Percentiles rank a stretch among this genome's conserved stretches.
Conservation (phyloP, 2,797 vertebrate genomes). For the Falco naumanni region DNA sequence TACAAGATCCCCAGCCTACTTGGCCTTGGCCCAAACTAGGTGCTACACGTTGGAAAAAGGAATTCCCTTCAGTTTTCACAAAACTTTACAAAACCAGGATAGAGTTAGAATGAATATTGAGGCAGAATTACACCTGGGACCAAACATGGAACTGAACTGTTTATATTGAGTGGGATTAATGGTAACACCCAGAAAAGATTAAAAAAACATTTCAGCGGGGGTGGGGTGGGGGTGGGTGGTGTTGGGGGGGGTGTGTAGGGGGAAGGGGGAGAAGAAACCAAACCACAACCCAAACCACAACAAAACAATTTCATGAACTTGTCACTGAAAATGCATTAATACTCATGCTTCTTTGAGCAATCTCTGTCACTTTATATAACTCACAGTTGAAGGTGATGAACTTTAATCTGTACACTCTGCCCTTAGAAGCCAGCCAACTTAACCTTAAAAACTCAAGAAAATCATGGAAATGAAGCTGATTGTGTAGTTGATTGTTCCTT, state of each 20-base stretch:
- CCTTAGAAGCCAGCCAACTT: neutral
- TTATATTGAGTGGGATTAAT: neutral
- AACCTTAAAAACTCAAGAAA: neutral
- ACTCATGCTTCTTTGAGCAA: neutral
- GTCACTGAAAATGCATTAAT: neutral
- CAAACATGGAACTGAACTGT: neutral
- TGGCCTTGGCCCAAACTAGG: neutral
- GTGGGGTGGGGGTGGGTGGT: too few species aligned
- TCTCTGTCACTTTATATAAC: neutral
- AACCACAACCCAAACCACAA: neutral
- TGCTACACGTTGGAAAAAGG: neutral
- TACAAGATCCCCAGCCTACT: neutral
- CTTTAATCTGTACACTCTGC: neutral
- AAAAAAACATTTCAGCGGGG: too few species aligned
- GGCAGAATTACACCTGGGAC: neutral
- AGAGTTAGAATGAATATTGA: neutral
- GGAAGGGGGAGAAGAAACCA: neutral
- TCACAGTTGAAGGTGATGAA: neutral
- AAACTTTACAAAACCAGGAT: neutral
- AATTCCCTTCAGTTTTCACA: neutral
- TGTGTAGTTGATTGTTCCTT: neutral
- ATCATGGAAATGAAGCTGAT: neutral
- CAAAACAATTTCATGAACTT: neutral
- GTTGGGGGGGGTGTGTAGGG: too few species aligned
- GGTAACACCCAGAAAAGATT: neutral